Conservation (phyloP, 1,140 invertebrate species). For the Megalonaias nervosa region DNA sequence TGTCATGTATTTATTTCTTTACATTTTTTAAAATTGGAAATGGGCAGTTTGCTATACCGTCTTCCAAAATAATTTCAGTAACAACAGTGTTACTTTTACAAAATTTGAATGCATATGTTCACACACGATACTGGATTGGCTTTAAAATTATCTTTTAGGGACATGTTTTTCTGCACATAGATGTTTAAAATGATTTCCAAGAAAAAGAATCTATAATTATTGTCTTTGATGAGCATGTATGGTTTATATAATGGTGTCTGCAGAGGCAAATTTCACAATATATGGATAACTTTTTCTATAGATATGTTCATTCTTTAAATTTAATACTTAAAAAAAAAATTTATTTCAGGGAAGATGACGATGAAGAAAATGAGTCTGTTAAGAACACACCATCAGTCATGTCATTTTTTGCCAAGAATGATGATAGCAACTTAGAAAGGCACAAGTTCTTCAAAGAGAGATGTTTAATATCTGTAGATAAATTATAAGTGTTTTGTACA, state of each 20-base stretch:
- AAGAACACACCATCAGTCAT: conserved; percentile 49
- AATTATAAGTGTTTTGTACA: conserved; percentile 30
- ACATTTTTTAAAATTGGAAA: too few relatives aligned
- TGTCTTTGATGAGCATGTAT: too few relatives aligned
- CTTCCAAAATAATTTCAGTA: too few relatives aligned
- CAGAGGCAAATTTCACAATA: background rate
- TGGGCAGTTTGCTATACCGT: too few relatives aligned
- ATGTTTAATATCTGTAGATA: conserved; percentile 53
- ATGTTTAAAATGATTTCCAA: too few relatives aligned
- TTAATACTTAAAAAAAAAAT: background rate
- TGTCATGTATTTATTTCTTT: too few relatives aligned
- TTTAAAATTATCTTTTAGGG: too few relatives aligned
- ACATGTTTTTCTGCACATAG: too few relatives aligned
- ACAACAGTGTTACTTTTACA: too few relatives aligned
- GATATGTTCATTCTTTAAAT: conserved; percentile 11
- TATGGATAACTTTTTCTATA: background rate
- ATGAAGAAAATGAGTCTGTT: conserved; percentile 56
- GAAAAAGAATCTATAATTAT: too few relatives aligned
- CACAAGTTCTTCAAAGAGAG: conserved; percentile 66
- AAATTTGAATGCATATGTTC: too few relatives aligned
- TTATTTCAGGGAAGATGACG: conserved; percentile 64
- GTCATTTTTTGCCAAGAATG: conserved; percentile 54
- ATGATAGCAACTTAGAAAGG: conserved; percentile 47
- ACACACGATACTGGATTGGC: too few relatives aligned
- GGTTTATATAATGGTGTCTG: background rate